Conservation (phyloP, 2,797 vertebrate genomes). For the Pampus argenteus region DNA sequence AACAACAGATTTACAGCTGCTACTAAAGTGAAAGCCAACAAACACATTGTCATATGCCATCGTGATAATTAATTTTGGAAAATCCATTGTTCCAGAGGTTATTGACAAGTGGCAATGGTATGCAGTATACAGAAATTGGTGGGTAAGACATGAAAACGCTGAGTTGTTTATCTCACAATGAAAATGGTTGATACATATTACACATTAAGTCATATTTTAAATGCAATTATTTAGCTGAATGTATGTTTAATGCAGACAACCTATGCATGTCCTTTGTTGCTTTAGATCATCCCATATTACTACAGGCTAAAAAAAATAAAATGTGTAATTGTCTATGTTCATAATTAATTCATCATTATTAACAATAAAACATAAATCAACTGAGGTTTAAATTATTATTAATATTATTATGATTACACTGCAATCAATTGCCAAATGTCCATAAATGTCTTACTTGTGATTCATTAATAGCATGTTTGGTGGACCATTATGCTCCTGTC, state of each 20-base stretch:
- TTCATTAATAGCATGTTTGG: conserved; percentile 30
- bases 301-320: not conserved
- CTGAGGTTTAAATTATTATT: not conserved
- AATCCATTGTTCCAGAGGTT: conserved; percentile 53
- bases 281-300: not conserved
- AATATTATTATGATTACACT: not conserved
- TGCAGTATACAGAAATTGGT: not conserved
- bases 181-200: not conserved
- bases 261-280: not conserved
- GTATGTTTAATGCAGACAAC: not conserved
- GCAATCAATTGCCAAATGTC: not conserved
- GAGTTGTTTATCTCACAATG: not conserved
- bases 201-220: not conserved
- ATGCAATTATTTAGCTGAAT: not conserved
- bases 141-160: not conserved
- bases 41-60: conserved; percentile 46
- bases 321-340: not conserved
- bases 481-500: conserved; percentile 42
- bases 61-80: conserved; percentile 60
- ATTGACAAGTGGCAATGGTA: conserved; percentile 38
- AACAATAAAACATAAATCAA: not conserved
- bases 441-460: conserved; percentile 14
- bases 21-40: conserved; percentile 43
- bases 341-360: conserved; percentile 1
- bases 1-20: conserved; percentile 25